Conservation (phyloP, 2,797 vertebrate genomes). For the Peromyscus aztecus region DNA sequence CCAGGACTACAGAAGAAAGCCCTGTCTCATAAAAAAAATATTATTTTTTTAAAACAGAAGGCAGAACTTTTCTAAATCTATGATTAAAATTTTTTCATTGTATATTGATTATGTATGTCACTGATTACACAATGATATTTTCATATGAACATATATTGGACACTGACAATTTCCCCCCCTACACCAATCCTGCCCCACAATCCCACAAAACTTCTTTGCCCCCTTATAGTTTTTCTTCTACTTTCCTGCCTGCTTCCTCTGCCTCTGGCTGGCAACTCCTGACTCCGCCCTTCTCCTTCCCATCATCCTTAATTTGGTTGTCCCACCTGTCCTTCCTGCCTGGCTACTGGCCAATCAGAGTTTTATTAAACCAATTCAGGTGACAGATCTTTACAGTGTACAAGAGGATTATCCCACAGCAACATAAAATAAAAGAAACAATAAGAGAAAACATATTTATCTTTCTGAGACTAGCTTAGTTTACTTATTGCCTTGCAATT, state of each 20-base stretch:
- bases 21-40: not conserved
- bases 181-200: not conserved
- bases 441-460: not conserved
- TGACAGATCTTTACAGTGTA: too few relatives aligned
- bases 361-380: too few relatives aligned
- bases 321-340: too few relatives aligned
- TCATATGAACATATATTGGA: not conserved
- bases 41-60: not conserved
- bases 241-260: too few relatives aligned
- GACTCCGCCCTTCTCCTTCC: too few relatives aligned
- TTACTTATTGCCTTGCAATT: not conserved
- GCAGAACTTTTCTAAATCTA: not conserved
- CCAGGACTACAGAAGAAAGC: not conserved
- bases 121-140: not conserved
- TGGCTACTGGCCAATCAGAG: too few relatives aligned
- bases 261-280: too few relatives aligned
- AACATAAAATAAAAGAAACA: not conserved
- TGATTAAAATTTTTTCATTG: not conserved
- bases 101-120: too few relatives aligned
- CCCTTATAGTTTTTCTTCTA: not conserved
- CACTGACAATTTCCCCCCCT: not conserved
- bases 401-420: too few relatives aligned
- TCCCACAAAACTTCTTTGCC: not conserved
- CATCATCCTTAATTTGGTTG: too few relatives aligned
- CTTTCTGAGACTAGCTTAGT: not conserved